phyloP scores from a whole-genome alignment of 2,797 vertebrate species.

The Anisognathus igniventris region DNA sequence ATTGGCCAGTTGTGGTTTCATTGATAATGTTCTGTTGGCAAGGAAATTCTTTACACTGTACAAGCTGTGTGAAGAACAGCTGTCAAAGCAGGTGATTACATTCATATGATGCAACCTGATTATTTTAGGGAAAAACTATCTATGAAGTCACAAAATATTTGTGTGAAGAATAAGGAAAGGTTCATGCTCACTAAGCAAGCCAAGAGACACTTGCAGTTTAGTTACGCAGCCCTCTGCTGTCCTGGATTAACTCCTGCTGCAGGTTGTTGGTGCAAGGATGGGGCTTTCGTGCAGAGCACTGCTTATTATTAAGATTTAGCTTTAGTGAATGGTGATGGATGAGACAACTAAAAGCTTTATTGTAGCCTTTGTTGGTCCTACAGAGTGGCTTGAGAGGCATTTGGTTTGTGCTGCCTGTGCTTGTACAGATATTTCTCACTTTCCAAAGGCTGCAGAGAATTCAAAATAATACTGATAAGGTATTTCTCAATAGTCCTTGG shows the following conservation, averaged over 20 bases:
- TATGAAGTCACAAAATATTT: neutral
- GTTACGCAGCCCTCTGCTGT: neutral
- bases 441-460: neutral
- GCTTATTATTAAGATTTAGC: neutral
- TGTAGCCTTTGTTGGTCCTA: neutral
- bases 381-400: neutral
- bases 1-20: conserved; percentile 93
- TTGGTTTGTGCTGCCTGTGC: neutral
- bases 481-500: neutral
- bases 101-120: neutral
- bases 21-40: conserved; percentile 88
- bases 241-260: neutral
- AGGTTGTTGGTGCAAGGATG: neutral
- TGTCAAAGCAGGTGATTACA: conserved; percentile 91
- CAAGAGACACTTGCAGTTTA: neutral
- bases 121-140: neutral
- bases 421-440: neutral
- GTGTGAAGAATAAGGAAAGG: neutral
- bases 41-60: conserved; percentile 95
- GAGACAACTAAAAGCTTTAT: neutral
- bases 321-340: neutral
- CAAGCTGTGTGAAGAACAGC: conserved; percentile 95
- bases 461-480: neutral
- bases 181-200: neutral
- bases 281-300: neutral